Evolutionary conservation across 2,797 vertebrate genomes (phyloP), one percentile per base, ranked within the genome.

Genomic region (Melanotaenia parkinsoni): DNA sequence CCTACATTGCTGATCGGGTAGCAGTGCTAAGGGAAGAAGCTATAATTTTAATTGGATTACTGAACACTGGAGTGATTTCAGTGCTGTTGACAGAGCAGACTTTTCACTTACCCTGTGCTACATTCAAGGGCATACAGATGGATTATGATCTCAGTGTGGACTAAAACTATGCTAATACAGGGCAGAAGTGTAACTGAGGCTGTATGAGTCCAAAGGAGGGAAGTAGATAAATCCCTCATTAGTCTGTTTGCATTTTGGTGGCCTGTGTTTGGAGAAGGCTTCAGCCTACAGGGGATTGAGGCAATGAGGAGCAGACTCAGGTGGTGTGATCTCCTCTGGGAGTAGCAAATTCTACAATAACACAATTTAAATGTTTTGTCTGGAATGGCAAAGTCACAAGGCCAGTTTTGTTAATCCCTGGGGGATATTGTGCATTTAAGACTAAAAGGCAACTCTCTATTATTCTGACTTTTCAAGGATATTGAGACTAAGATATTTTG

Each of bases 31-130:
- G 51, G 72, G 74, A 70, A 58, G 10, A 60, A 83, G 80, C 87
- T 86, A 81, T 90, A 7, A 77, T 81, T 89, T 89, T 76, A 92
- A 94, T 88, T 90, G 90, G 89, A 90, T 91, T 93, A 90, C 64
- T 61, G 83, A 85, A 79, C 78, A 76, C 82, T 71, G 74, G 74
- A 77, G 76, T 62, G 64, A 78, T 81, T 81, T 67, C 63, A 51
- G 76, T 50, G 51, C 69, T 86, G 86, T 78, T 84, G 80, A 84
- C 67, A 72, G 56, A 86, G 75, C 78, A 80, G 82, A 86, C 74
- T 88, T 90, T 67, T 45, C 73, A 40, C 67, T 88, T 90, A 82
- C 65, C 79, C 74, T 40, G 82, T 45, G 83, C 70, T 74, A 57
- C 81, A 72, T 86, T 91, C 90, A 92, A 94, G 90, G 89, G 91